phyloP scores from a whole-genome alignment of 1,140 invertebrate species.

The Ptiloglossa arizonensis region DNA sequence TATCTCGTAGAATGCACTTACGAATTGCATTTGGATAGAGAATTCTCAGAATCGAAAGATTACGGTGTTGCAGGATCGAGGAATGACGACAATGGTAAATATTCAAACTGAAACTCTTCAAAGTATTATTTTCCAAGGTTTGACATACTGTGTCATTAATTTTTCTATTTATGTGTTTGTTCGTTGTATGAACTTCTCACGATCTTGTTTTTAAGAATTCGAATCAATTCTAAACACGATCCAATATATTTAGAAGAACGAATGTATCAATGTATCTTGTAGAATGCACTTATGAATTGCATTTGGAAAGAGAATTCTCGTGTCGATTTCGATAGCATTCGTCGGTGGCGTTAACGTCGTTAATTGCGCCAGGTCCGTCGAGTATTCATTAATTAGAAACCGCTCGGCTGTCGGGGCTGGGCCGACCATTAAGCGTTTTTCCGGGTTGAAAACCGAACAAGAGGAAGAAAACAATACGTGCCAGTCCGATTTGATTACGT shows the following conservation, averaged over 20 bases:
- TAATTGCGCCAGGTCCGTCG: constrained; percentile 56
- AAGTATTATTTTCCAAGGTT: no score
- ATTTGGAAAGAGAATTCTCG: background rate
- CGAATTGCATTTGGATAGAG: background rate
- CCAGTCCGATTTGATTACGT: background rate
- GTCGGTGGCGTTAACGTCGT: constrained; percentile 38
- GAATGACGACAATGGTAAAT: background rate
- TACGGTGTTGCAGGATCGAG: no score
- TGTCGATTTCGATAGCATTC: constrained; percentile 36
- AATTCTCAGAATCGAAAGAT: no score
- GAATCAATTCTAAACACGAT: background rate
- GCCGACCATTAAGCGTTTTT: constrained; percentile 48
- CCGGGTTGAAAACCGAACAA: background rate
- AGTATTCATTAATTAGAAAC: constrained; percentile 64
- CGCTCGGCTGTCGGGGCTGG: background rate
- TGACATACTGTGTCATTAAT: no score
- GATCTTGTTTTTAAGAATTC: no score
- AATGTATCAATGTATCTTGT: background rate
- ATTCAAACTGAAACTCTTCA: background rate
- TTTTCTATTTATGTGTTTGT: background rate
- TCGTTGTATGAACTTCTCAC: no score
- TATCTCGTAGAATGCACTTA: background rate
- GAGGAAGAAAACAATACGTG: background rate
- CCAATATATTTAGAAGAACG: background rate
- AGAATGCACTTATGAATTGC: background rate